These are phyloP conservation scores for Trichopoda pennipes DNA, from an alignment of 2,888 invertebrate genomes.

Conservation along the genomic window DNA sequence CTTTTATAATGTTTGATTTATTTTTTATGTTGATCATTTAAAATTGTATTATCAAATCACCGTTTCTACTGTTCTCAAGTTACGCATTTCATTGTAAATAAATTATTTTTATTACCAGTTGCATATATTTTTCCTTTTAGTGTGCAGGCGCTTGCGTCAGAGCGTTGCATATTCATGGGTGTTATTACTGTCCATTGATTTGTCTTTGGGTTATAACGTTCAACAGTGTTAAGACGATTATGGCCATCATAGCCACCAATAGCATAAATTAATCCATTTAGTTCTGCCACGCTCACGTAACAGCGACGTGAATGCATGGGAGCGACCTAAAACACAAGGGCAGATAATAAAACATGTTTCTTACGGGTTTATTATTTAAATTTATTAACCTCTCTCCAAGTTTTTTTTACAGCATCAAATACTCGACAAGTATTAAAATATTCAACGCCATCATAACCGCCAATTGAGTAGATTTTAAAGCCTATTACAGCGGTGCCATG, in stretches of 20 bases:
- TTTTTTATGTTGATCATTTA: too few species aligned
- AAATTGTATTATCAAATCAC: too few species aligned
- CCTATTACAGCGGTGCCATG: slow-evolving; percentile 96
- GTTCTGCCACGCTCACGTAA: slow-evolving; percentile 91
- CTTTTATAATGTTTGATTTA: too few species aligned
- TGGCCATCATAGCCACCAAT: slow-evolving; percentile 95
- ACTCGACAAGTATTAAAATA: slow-evolving; percentile 93
- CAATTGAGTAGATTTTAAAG: slow-evolving; percentile 92
- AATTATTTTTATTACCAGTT: slow-evolving; percentile 73
- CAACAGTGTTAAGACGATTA: slow-evolving; percentile 92
- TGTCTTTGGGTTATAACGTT: slow-evolving; percentile 89
- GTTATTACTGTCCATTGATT: slow-evolving; percentile 95
- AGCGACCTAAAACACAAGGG: slow-evolving; percentile 82
- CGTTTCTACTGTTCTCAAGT: too few species aligned
- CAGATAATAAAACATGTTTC: background rate
- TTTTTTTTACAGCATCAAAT: slow-evolving; percentile 91
- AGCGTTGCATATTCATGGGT: slow-evolving; percentile 93
- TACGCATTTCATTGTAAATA: background rate
- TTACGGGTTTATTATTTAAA: background rate
- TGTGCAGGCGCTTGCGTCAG: slow-evolving; percentile 95
- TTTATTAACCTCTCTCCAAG: slow-evolving; percentile 87
- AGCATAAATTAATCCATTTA: slow-evolving; percentile 90
- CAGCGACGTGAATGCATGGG: slow-evolving; percentile 95
- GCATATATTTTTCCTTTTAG: slow-evolving; percentile 85
- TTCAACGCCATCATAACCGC: slow-evolving; percentile 92